Evolutionary conservation across 2,113 vertebrate species (phyloP).

Genomic region (Pimephales promelas): DNA sequence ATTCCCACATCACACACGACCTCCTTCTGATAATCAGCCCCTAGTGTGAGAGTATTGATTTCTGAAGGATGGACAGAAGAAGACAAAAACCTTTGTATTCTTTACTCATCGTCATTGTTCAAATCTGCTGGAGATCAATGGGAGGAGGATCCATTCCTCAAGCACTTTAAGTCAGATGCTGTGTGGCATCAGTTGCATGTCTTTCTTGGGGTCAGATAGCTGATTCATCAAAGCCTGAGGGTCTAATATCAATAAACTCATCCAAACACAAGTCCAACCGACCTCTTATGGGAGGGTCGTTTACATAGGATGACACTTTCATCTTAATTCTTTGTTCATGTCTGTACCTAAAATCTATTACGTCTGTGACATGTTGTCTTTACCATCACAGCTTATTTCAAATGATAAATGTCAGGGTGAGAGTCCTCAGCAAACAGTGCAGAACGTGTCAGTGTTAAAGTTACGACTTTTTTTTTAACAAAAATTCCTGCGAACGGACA

Average conservation of each 20-base stretch:
- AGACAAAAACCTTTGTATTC: constrained; percentile 39
- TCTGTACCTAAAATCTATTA: neutral
- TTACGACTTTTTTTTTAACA: neutral
- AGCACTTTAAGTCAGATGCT: constrained; percentile 64
- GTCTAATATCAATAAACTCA: constrained; percentile 51
- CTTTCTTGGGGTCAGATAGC: constrained; percentile 38
- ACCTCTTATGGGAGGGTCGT: neutral
- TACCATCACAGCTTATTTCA: neutral
- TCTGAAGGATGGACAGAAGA: constrained; percentile 61
- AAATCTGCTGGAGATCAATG: constrained; percentile 69
- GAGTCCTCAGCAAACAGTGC: neutral
- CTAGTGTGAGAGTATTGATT: constrained; percentile 66
- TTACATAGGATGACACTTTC: constrained; percentile 3
- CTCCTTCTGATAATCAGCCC: constrained; percentile 58
- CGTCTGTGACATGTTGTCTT: neutral
- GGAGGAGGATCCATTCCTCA: constrained; percentile 64
- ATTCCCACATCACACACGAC: constrained; percentile 47
- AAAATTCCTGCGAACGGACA: neutral
- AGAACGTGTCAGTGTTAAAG: neutral
- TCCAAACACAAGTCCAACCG: constrained; percentile 49
- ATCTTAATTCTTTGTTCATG: neutral
- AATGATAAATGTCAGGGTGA: neutral
- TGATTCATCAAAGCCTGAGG: constrained; percentile 61
- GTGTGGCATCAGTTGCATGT: constrained; percentile 55
- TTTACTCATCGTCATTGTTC: constrained; percentile 52